Conservation (phyloP, 2,888 invertebrate species). For the Aspidiotus rigidus region DNA sequence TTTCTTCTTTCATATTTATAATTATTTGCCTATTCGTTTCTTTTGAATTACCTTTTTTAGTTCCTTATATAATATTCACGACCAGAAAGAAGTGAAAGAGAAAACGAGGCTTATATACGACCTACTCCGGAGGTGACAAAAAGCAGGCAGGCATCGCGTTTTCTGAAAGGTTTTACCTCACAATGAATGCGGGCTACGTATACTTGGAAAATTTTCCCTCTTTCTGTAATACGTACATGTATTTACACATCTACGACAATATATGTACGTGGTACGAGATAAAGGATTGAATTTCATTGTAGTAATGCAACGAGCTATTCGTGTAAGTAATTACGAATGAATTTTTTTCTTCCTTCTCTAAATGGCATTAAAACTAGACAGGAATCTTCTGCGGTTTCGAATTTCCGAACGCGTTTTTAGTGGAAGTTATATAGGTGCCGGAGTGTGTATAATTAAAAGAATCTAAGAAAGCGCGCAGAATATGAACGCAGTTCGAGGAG, state of each 20-base stretch:
- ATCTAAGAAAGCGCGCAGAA: too few species aligned
- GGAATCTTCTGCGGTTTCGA: constrained; percentile 1
- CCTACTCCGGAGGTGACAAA: constrained; percentile 20
- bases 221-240: constrained; percentile 2
- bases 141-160: background rate
- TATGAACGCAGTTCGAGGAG: too few species aligned
- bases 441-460: background rate
- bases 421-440: background rate
- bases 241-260: background rate
- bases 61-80: constrained; percentile 3
- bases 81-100: constrained; percentile 23
- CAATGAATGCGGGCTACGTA: constrained; percentile 3
- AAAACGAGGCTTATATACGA: constrained; percentile 22
- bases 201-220: background rate
- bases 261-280: background rate
- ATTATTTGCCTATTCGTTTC: background rate
- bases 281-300: constrained; percentile 13
- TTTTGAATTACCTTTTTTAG: constrained; percentile 8
- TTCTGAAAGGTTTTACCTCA: constrained; percentile 1
- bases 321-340: background rate
- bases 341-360: background rate
- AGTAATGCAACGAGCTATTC: background rate
- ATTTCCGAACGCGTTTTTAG: constrained; percentile 1
- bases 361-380: background rate
- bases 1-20: constrained; percentile 19